Evolutionary conservation across 1,140 invertebrate species (phyloP), one percentile per base, ranked within the genome.

Genomic region (Drosophila busckii): DNA sequence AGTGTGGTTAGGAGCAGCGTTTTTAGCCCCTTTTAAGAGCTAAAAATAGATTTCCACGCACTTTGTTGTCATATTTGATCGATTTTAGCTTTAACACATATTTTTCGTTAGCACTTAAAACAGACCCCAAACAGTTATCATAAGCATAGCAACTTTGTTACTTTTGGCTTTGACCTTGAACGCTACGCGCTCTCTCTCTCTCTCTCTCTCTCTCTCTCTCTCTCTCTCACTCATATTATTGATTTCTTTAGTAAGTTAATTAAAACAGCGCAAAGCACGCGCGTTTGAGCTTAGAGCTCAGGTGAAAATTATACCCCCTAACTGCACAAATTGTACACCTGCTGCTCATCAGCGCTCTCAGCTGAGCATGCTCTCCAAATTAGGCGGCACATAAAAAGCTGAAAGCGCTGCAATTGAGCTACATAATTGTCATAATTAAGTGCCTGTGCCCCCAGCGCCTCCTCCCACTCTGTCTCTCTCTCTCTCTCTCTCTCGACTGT

Each of bases 171-270:
- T 35, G 45, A 64, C 71, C 71, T 71, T 80, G 73, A 50, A 52
- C 32, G 49, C 25, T 31, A 23, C n/a, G n/a, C n/a, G n/a, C n/a
- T n/a, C n/a, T n/a, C n/a, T n/a, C n/a, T n/a, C n/a, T n/a, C n/a
- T n/a, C n/a, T n/a, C n/a, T n/a, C n/a, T n/a, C n/a, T n/a, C n/a
- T n/a, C n/a, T n/a, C n/a, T n/a, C n/a, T n/a, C n/a, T n/a, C n/a
- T n/a, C n/a, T n/a, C n/a, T n/a, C n/a, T n/a, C n/a, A n/a, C 53
- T 58, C 26, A 73, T 35, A 28, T 35, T 78, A 78, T 80, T 73
- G 73, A 78, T 78, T 78, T 64, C 49, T 64, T 56, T 65, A 54
- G 41, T 68, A 60, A 80, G 73, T 80, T 78, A 80, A 80, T 78
- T 78, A 78, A 78, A 71, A 70, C 50, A 28, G 40, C 40, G 22